Base-by-base conservation (phyloP, 2,888 invertebrate species). In the Ophioninae sp. region DNA sequence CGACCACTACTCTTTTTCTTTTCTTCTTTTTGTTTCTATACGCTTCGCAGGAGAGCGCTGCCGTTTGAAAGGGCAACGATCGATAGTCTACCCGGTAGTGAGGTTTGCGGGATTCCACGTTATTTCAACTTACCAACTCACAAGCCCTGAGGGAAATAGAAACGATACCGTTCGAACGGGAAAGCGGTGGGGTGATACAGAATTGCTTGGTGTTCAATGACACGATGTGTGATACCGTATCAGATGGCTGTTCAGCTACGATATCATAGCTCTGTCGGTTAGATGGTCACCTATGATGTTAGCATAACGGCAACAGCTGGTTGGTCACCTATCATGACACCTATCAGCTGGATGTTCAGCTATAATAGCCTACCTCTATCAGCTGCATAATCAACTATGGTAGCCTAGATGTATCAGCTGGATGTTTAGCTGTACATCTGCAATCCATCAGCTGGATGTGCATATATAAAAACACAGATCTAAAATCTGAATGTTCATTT, bases 1-100 rank as follows among this genome's bases (percentile, higher is more conserved):
- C 68, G 62, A 64, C 73, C 74, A 69, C 50, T 13, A 2, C 50
- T 50, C 6, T 50, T 50, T 50, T 10, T 50, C 17, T 50, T 10
- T 41, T 41, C 1, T 50, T 50, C 13, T 10, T 50, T 50, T 50
- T 10, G 1, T 41, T 8, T 10, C 17, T 50, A 50, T 17, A 17
- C 50, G 50, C 13, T 41, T 50, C 50, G 13, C 50, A 2, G 50
- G 50, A 5, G 13, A 50, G 50, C 50, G 17, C 6, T 17, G 13
- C 50, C 50, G 17, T 50, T 50, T 17, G 50, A 17, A 50, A 50
- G 50, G 44, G 50, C 13, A 50, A 50, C 50, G 50, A 50, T 50
- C 50, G 50, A 50, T 50, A 13, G 50, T 50, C 17, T 50, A 13
- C 50, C 50, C 17, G 50, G 50, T 13, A 30, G 50, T 17, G 50